These are phyloP conservation scores for Drosophila subpulchrella DNA, from an alignment of 1,140 invertebrate genomes.

Conservation along the genomic window DNA sequence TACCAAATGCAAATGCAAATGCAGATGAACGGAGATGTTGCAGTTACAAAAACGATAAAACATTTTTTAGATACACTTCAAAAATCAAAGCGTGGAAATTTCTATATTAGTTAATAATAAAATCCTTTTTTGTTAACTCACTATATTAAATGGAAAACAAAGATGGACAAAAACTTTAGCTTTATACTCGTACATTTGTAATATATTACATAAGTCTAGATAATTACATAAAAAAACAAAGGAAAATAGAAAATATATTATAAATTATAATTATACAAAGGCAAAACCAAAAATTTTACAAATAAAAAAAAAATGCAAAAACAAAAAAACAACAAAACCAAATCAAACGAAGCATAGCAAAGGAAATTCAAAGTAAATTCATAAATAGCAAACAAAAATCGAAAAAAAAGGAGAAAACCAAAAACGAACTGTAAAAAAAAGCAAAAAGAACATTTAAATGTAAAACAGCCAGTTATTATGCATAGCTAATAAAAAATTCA, in stretches of 20 bases:
- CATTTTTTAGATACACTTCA: constrained; percentile 76
- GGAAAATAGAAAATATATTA: constrained; percentile 59
- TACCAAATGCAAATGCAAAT: constrained; percentile 1
- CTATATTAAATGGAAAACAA: constrained; percentile 51
- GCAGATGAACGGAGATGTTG: no score
- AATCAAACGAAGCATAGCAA: constrained; percentile 78
- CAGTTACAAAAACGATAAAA: constrained; percentile 34
- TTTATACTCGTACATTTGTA: constrained; percentile 84
- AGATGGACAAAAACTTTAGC: constrained; percentile 83
- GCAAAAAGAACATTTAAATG: constrained; percentile 64
- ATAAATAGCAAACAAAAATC: constrained; percentile 42
- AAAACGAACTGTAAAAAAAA: constrained; percentile 61
- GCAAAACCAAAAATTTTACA: constrained; percentile 47
- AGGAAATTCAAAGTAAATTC: constrained; percentile 64
- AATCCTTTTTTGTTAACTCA: constrained; percentile 80
- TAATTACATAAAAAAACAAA: constrained; percentile 71
- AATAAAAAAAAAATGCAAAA: constrained; percentile 48
- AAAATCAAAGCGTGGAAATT: constrained; percentile 81
- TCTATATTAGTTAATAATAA: constrained; percentile 79
- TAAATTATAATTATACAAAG: constrained; percentile 62
- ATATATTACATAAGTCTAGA: constrained; percentile 84
- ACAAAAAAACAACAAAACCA: constrained; percentile 52
- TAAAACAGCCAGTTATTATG: constrained; percentile 77
- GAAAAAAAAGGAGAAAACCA: constrained; percentile 39
- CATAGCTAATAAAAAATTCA: constrained; percentile 65